These are phyloP conservation scores for Cardiocondyla obscurior DNA, from an alignment of 1,140 invertebrate species.

Conservation along the genomic window DNA sequence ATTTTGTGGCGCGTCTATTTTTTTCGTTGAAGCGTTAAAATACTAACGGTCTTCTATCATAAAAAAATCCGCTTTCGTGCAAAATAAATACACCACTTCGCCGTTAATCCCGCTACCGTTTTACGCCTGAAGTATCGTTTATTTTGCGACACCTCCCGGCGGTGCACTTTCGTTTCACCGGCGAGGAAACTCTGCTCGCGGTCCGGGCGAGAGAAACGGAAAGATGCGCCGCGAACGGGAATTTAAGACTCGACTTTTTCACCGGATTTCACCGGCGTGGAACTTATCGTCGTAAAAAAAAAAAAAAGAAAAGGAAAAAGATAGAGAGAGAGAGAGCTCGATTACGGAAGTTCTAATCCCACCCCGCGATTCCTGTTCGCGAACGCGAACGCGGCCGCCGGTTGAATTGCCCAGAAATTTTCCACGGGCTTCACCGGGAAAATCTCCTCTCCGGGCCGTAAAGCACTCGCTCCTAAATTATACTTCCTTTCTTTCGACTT, in stretches of 20 bases:
- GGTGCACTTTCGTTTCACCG: conserved; percentile 22
- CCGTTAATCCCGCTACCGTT: not conserved
- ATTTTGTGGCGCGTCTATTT: too few relatives aligned
- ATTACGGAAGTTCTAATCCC: conserved; percentile 40
- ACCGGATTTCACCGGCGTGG: not conserved
- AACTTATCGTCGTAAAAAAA: conserved; percentile 38
- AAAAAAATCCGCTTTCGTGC: conserved; percentile 1
- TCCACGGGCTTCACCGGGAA: conserved; percentile 5
- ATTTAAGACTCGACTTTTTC: conserved; percentile 26
- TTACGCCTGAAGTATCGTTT: conserved; percentile 15
- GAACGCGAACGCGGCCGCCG: not conserved
- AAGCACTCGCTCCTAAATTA: conserved; percentile 39
- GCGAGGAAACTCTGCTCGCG: conserved; percentile 31
- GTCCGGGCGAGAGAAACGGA: not conserved
- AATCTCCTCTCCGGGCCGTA: conserved; percentile 19
- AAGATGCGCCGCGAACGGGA: not conserved
- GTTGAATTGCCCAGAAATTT: conserved; percentile 32
- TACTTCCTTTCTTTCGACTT: conserved; percentile 15
- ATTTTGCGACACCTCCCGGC: conserved; percentile 13
- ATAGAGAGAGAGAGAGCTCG: too few relatives aligned
- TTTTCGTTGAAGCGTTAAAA: too few relatives aligned
- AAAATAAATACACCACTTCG: not conserved
- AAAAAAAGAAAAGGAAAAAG: too few relatives aligned
- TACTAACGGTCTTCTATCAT: not conserved
- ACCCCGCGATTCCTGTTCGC: not conserved